Conservation (phyloP, 2,113 vertebrate species). For the Cottus gobio region DNA sequence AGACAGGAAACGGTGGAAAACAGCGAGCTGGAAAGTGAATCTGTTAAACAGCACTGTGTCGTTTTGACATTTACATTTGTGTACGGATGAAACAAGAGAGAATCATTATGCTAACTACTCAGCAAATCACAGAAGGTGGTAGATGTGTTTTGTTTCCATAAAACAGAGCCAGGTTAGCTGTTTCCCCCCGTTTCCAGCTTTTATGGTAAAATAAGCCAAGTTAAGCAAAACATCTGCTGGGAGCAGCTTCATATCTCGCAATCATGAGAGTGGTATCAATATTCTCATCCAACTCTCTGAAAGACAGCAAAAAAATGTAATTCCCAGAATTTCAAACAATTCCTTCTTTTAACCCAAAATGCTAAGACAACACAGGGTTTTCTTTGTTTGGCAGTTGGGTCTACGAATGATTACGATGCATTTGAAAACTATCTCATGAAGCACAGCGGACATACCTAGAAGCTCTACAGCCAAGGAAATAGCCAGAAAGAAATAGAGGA, state of each 20-base stretch:
- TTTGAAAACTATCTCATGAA: constrained; percentile 7
- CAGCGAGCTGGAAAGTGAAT: background rate
- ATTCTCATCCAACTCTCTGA: background rate
- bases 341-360: constrained; percentile 7
- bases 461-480: constrained; percentile 70
- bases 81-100: background rate
- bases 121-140: background rate
- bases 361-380: constrained; percentile 14
- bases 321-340: background rate
- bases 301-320: background rate
- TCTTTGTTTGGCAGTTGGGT: constrained; percentile 45
- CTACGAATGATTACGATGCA: constrained; percentile 21
- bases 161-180: background rate
- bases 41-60: background rate
- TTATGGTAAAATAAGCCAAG: background rate
- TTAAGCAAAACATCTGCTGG: background rate
- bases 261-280: background rate
- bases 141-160: background rate
- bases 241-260: background rate
- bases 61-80: background rate
- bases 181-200: background rate
- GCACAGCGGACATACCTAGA: constrained; percentile 74
- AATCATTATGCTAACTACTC: background rate
- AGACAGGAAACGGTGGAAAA: background rate
- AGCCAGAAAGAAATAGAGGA: constrained; percentile 45